Evolutionary conservation across 2,888 invertebrate species (phyloP).

Genomic region (Neoascia interrupta): DNA sequence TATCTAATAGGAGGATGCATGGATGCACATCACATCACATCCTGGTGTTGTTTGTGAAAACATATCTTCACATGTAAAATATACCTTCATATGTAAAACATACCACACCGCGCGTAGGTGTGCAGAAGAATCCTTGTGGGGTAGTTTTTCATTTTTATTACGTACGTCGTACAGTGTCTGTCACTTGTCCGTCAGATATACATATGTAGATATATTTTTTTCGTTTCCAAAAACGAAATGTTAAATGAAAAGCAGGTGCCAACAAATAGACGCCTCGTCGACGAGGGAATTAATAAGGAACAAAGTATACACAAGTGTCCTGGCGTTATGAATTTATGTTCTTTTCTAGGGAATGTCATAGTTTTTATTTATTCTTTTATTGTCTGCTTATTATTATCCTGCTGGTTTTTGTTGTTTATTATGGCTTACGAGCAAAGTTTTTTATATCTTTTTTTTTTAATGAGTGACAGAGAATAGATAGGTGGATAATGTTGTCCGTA

Average conservation of each 20-base stretch:
- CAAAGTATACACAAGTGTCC: constrained; percentile 1
- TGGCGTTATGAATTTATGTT: constrained; percentile 38
- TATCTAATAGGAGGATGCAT: constrained; percentile 18
- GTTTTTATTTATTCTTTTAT: constrained; percentile 50
- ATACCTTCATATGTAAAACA: no score
- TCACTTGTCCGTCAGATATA: constrained; percentile 35
- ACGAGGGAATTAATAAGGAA: constrained; percentile 57
- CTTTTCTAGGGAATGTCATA: constrained; percentile 53
- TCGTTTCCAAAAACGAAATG: constrained; percentile 31
- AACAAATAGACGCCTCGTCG: constrained; percentile 63
- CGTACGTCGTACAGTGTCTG: constrained; percentile 16
- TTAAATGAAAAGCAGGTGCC: constrained; percentile 64
- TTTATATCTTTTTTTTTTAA: constrained; percentile 24
- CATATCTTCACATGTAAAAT: no score
- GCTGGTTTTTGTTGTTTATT: constrained; percentile 25
- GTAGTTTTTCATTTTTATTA: constrained; percentile 51
- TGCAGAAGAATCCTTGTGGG: constrained; percentile 37
- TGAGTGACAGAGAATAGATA: constrained; percentile 23
- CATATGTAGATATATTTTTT: no score
- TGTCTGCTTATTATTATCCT: constrained; percentile 46
- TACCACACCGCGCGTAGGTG: not conserved
- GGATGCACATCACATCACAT: constrained; percentile 18
- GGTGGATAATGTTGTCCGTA: not conserved
- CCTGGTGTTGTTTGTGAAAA: constrained; percentile 31
- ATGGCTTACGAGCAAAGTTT: constrained; percentile 25